Conservation (phyloP, 1,140 invertebrate species). For the Danaus melanippus region DNA sequence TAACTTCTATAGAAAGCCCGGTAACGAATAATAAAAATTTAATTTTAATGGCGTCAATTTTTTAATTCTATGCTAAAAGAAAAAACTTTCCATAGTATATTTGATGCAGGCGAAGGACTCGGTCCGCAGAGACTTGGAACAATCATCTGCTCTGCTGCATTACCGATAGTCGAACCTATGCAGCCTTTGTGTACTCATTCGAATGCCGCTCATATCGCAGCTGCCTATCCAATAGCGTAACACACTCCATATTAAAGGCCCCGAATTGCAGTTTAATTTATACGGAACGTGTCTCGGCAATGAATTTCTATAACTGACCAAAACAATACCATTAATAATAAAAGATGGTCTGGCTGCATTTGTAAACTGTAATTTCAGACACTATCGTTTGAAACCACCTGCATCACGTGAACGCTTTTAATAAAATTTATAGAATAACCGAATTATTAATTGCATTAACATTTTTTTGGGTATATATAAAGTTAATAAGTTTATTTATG, state of each 20-base stretch:
- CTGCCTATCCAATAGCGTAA: constrained; percentile 55
- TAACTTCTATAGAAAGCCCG: too few relatives aligned
- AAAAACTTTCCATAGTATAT: not conserved
- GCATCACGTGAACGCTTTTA: too few relatives aligned
- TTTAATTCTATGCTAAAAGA: too few relatives aligned
- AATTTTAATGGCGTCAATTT: too few relatives aligned
- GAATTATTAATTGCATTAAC: too few relatives aligned
- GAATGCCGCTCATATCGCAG: constrained; percentile 59
- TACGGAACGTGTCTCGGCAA: constrained; percentile 66
- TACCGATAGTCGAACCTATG: constrained; percentile 35
- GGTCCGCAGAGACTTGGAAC: constrained; percentile 25
- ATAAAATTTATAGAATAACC: too few relatives aligned
- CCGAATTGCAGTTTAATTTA: constrained; percentile 70
- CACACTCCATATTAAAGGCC: constrained; percentile 67
- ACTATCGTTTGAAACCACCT: too few relatives aligned
- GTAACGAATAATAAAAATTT: too few relatives aligned
- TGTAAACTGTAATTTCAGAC: not conserved
- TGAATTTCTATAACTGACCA: constrained; percentile 63
- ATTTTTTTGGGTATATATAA: too few relatives aligned
- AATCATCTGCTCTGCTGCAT: constrained; percentile 56
- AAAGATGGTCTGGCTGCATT: constrained; percentile 35
- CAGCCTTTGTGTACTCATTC: constrained; percentile 65
- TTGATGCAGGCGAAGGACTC: constrained; percentile 6
- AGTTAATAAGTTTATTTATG: too few relatives aligned
- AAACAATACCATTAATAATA: constrained; percentile 60